Percentiles rank a stretch among this genome's conserved stretches.
Evolutionary conservation across 2,888 invertebrate species (phyloP).

Genomic region (Stenodema calcarata): DNA sequence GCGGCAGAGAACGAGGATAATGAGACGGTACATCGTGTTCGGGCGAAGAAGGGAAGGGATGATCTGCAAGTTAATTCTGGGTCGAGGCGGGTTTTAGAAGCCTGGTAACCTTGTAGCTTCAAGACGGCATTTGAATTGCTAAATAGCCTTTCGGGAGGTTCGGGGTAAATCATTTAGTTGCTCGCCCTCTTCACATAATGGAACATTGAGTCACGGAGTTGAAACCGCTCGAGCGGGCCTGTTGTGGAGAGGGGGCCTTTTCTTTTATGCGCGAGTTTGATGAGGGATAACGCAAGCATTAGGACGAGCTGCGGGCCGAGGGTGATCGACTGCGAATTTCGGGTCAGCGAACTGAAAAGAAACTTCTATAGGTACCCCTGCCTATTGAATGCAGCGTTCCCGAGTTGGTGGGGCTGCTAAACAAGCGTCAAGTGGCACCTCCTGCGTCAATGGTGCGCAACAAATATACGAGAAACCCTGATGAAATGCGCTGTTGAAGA

Average conservation of each 20-base stretch:
- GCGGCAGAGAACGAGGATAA: neutral
- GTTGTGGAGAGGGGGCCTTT: neutral
- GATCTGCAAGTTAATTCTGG: conserved; percentile 2
- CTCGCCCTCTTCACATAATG: neutral
- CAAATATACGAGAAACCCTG: no score
- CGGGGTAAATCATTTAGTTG: conserved; percentile 19
- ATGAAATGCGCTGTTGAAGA: no score
- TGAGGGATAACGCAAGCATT: neutral
- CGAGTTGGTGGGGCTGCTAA: no score
- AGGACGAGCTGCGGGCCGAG: neutral
- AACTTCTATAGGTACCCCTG: no score
- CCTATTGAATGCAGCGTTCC: no score
- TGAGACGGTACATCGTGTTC: neutral
- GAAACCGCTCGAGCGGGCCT: neutral
- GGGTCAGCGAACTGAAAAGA: neutral
- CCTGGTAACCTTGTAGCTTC: neutral
- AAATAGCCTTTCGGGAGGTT: neutral
- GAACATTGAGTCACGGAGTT: neutral
- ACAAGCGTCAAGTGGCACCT: no score
- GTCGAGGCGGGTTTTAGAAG: neutral
- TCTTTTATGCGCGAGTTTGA: neutral
- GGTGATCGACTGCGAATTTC: neutral
- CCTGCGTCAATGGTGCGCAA: no score
- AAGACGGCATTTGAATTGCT: conserved; percentile 12
- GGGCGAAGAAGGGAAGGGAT: neutral